Base-by-base conservation (phyloP, 1,140 invertebrate species). In the Cotesia vestalis region DNA sequence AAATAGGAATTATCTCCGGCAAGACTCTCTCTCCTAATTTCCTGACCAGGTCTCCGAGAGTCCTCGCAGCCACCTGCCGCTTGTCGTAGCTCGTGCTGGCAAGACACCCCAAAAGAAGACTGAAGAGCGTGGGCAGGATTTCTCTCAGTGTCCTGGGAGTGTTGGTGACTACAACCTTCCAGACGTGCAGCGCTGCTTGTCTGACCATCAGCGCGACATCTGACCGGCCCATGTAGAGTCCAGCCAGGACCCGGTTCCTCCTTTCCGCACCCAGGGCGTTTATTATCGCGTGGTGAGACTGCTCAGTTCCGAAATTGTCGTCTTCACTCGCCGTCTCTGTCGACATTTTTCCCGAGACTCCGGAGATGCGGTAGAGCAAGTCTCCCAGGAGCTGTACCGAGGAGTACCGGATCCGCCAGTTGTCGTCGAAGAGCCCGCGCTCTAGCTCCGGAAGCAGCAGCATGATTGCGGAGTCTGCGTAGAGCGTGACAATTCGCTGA, bases 261-360 rank as follows among this genome's bases (percentile, higher is more conserved):
- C 96, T 88, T 77, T 98, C 96, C 3, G 89, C 89, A 8, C 98
- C 98, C 4, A 99, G 88, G 4, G 94, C 92, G 20, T 90, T 90
- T 69, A 98, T 93, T 75, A 99, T 98, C 0, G 95, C 95, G 83
- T 91, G 89, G 79, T 98, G 96, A 0, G 96, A 98, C 77, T 96
- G 94, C 86, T 99, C 98, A 0, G 98, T 99, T 66, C 98, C 98
- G 87, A 99, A 98, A 84, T 99, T 99, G 82, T 99, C 98, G 86
- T 99, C 98, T 83, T 99, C 98, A 78, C 94, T 95, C 3, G 96
- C 96, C 1, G 97, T 99, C 87, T 98, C 97, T 0, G 98, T 99
- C 12, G 95, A 98, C 96, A 99, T 99, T 87, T 99, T 99, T 61
- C 98, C 98, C 66, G 96, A 95, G 0, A 99, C 97, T 70, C 97